Percentiles rank a stretch among this genome's conserved stretches.
These are phyloP conservation scores for Peromyscus californicus DNA, from an alignment of 2,113 vertebrate genomes.

Conservation along the genomic window DNA sequence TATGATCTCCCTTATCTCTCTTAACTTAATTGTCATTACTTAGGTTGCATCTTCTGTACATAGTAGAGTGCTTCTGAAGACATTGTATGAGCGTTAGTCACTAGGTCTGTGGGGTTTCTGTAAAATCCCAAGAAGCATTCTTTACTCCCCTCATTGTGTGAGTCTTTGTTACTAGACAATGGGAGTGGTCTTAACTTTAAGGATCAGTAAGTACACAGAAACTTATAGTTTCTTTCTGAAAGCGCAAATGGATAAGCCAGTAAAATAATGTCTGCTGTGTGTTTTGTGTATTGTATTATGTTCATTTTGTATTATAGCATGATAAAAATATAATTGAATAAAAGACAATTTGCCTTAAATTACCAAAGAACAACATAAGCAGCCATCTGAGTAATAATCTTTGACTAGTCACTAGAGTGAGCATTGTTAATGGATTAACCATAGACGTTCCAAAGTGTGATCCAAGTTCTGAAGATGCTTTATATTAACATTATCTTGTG, in stretches of 20 bases:
- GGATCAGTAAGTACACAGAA: neutral
- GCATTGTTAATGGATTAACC: neutral
- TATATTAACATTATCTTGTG: neutral
- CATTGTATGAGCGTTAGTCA: neutral
- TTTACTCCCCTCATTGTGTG: neutral
- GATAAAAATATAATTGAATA: neutral
- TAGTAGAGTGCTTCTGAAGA: neutral
- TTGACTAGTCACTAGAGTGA: neutral
- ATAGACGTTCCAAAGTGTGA: neutral
- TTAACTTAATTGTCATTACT: neutral
- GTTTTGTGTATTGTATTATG: neutral
- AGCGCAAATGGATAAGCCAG: neutral
- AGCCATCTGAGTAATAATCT: neutral
- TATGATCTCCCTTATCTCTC: neutral
- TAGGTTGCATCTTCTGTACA: neutral
- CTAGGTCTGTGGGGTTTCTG: neutral
- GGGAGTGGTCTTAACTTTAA: neutral
- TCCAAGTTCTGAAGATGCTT: neutral
- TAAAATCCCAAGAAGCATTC: neutral
- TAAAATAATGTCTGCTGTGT: neutral
- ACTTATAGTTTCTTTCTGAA: neutral
- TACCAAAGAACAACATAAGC: neutral
- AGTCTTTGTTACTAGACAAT: neutral
- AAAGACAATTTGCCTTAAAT: neutral
- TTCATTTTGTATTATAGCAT: neutral